A percentile compares a stretch with the other conserved stretches of the same genome.
phyloP scores from a whole-genome alignment of 2,888 invertebrate genomes.

The Athalia cordata region DNA sequence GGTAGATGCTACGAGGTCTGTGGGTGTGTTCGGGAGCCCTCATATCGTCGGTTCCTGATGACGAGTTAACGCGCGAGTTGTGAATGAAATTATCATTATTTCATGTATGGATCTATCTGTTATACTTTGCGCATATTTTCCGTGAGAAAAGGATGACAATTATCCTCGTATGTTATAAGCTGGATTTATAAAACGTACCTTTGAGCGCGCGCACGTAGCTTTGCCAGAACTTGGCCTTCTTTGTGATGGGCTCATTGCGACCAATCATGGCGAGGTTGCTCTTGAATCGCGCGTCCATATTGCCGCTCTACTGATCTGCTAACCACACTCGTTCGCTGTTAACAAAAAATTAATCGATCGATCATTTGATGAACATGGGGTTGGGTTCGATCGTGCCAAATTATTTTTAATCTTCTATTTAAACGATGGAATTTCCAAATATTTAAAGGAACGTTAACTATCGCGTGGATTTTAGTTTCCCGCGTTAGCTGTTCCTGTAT shows the following conservation, averaged over 20 bases:
- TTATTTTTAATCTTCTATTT: not conserved
- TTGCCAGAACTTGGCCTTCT: conserved; percentile 96
- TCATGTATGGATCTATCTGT: too few relatives aligned
- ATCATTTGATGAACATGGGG: not conserved
- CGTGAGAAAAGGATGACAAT: not conserved
- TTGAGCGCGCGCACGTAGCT: conserved; percentile 94
- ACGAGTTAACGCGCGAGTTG: too few relatives aligned
- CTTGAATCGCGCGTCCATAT: conserved; percentile 85
- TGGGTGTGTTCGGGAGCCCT: conserved; percentile 85
- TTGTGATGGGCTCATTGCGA: conserved; percentile 92
- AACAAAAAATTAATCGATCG: conserved; percentile 53
- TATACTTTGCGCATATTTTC: too few relatives aligned
- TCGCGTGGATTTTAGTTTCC: not conserved
- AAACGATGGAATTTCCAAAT: conserved; percentile 8
- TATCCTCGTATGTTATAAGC: not conserved
- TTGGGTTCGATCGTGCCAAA: too few relatives aligned
- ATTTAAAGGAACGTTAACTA: not conserved
- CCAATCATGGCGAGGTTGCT: conserved; percentile 95
- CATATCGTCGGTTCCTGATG: conserved; percentile 91
- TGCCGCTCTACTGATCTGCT: conserved; percentile 78
- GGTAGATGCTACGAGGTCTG: conserved; percentile 81
- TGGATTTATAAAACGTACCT: conserved; percentile 76
- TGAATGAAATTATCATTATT: too few relatives aligned
- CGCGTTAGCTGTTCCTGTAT: conserved; percentile 22
- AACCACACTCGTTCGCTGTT: conserved; percentile 86